Evolutionary conservation across 2,888 invertebrate genomes (phyloP).

Genomic region (Zootermopsis nevadensis): DNA sequence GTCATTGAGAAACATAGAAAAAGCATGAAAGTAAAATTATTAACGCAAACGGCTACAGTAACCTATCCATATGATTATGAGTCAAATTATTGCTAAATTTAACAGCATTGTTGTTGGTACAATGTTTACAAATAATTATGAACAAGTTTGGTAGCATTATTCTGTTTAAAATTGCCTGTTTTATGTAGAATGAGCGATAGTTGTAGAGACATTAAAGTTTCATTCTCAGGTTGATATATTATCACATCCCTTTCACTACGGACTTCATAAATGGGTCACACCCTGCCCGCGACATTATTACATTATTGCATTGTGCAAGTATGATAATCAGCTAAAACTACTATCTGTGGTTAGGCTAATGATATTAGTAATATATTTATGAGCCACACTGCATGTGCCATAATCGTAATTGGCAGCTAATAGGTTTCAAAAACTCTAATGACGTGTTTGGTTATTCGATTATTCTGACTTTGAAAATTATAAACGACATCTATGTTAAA

Average conservation of each 20-base stretch:
- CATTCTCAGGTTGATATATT: neutral
- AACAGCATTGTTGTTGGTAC: too few relatives aligned
- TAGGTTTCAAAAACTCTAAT: constrained; percentile 11
- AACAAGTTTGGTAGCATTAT: neutral
- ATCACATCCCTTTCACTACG: neutral
- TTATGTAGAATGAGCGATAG: neutral
- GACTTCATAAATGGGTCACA: constrained; percentile 1
- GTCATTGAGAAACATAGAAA: too few relatives aligned
- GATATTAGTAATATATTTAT: constrained; percentile 14
- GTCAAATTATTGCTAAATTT: too few relatives aligned
- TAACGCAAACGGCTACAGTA: too few relatives aligned
- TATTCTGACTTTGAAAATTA: neutral
- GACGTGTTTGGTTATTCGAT: neutral
- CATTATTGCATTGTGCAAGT: neutral
- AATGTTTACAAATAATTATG: neutral
- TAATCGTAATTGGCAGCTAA: neutral
- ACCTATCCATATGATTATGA: too few relatives aligned
- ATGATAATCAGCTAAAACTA: constrained; percentile 17
- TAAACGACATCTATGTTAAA: neutral
- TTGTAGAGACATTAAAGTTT: neutral
- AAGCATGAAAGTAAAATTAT: too few relatives aligned
- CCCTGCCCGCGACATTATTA: neutral
- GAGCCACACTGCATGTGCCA: neutral
- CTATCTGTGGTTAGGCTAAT: constrained; percentile 7
- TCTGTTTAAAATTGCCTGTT: neutral